Conservation (phyloP, 2,797 vertebrate species). For the Otolemur crassicaudatus region DNA sequence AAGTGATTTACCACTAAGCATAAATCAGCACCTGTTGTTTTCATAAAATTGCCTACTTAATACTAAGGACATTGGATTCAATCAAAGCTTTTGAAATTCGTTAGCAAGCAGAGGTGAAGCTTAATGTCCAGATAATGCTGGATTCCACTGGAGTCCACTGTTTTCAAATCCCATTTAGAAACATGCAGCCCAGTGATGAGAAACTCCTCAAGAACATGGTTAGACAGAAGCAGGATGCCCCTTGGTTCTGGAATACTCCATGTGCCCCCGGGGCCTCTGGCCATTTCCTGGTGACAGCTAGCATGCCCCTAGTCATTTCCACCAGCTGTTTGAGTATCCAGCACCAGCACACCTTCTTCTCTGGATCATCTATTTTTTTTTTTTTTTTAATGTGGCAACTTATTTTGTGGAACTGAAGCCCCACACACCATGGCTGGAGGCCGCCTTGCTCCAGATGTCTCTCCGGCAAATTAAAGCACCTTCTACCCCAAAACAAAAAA, state of each 20-base stretch:
- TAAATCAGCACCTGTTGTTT: background rate
- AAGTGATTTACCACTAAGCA: background rate
- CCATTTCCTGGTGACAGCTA: background rate
- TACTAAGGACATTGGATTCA: background rate
- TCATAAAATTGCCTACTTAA: background rate
- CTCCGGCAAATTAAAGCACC: background rate
- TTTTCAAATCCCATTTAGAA: background rate
- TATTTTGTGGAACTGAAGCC: background rate
- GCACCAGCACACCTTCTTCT: background rate
- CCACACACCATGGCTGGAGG: background rate
- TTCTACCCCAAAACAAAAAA: background rate
- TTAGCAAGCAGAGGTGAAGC: background rate
- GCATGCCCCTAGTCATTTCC: background rate
- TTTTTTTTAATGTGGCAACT: background rate
- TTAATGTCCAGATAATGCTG: background rate
- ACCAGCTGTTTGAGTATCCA: background rate
- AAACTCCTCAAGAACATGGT: background rate
- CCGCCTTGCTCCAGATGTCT: background rate
- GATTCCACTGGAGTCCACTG: background rate
- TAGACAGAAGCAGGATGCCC: background rate
- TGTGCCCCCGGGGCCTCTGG: background rate
- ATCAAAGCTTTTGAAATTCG: background rate
- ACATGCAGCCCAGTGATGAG: background rate
- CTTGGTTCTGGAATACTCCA: background rate
- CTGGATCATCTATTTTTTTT: background rate